Evolutionary conservation across 2,888 invertebrate species (phyloP).

Genomic region (Trachelus stipa): DNA sequence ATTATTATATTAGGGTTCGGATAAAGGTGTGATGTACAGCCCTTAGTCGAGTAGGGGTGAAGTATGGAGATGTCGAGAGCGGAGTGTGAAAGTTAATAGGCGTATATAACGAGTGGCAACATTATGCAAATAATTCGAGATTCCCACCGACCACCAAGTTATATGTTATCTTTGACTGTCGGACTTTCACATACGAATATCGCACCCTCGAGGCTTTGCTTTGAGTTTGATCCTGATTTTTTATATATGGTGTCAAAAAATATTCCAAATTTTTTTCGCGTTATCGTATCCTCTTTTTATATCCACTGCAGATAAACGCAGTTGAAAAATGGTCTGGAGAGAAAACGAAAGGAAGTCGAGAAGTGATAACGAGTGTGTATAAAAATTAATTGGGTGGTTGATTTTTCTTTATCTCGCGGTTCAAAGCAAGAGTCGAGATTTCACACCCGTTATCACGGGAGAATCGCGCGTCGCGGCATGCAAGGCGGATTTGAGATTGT

Average conservation of each 20-base stretch:
- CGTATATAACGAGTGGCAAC: slow-evolving; percentile 59
- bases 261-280: no score
- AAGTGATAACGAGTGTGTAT: no score
- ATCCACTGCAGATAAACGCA: no score
- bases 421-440: slow-evolving; percentile 30
- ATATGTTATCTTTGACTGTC: slow-evolving; percentile 55
- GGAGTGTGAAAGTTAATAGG: slow-evolving; percentile 54
- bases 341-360: no score
- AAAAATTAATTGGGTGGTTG: no score
- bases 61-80: slow-evolving; percentile 24
- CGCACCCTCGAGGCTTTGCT: slow-evolving; percentile 34
- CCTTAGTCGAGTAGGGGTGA: slow-evolving; percentile 17
- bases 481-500: slow-evolving; percentile 40
- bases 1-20: slow-evolving; percentile 39
- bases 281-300: no score
- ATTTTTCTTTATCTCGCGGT: background rate
- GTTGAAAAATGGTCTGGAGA: no score
- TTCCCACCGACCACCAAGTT: slow-evolving; percentile 51
- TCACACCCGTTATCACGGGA: slow-evolving; percentile 43
- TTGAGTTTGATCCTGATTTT: slow-evolving; percentile 6
- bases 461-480: slow-evolving; percentile 47
- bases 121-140: slow-evolving; percentile 60
- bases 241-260: no score
- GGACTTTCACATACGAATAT: slow-evolving; percentile 45
- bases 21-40: slow-evolving; percentile 26